A percentile compares a stretch with the other conserved stretches of the same genome.
Conservation (phyloP, 2,888 invertebrate species). For the Drosophila tanythrix region DNA sequence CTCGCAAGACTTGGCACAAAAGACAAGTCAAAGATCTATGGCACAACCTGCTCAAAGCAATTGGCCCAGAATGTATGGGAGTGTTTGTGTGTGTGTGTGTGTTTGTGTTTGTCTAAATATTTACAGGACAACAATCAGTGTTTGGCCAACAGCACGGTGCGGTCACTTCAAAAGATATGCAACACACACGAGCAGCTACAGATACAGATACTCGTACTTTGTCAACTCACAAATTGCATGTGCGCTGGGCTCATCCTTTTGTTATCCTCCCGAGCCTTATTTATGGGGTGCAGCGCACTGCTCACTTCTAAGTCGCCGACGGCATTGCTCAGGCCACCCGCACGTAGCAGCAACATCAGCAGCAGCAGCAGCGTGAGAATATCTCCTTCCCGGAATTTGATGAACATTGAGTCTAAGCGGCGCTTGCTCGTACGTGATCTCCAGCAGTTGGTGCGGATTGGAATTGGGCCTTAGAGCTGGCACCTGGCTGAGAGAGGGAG, state of each 20-base stretch:
- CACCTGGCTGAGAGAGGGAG: constrained; percentile 17
- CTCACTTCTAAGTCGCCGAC: constrained; percentile 46
- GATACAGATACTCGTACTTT: constrained; percentile 56
- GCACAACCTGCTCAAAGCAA: constrained; percentile 56
- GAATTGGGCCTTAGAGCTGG: constrained; percentile 4
- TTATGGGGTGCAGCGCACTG: constrained; percentile 52
- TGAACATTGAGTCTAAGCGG: constrained; percentile 15
- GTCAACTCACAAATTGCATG: constrained; percentile 77
- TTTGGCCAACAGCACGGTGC: constrained; percentile 34
- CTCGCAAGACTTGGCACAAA: constrained; percentile 22
- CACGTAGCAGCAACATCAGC: constrained; percentile 9
- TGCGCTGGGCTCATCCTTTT: constrained; percentile 55
- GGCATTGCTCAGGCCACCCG: constrained; percentile 55
- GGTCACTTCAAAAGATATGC: constrained; percentile 44
- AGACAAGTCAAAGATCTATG: constrained; percentile 48
- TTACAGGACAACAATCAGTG: constrained; percentile 49
- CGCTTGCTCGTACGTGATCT: constrained; percentile 54
- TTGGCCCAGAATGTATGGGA: constrained; percentile 18
- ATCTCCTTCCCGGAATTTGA: constrained; percentile 59
- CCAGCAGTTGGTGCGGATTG: constrained; percentile 38
- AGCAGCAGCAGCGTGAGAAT: constrained; percentile 55
- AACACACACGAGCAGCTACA: constrained; percentile 16
- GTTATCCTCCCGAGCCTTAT: constrained; percentile 67
- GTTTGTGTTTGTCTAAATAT: constrained; percentile 65
- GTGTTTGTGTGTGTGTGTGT: constrained; percentile 3